Evolutionary conservation across 1,140 invertebrate genomes (phyloP).

Genomic region (Mesaphorura yosii): DNA sequence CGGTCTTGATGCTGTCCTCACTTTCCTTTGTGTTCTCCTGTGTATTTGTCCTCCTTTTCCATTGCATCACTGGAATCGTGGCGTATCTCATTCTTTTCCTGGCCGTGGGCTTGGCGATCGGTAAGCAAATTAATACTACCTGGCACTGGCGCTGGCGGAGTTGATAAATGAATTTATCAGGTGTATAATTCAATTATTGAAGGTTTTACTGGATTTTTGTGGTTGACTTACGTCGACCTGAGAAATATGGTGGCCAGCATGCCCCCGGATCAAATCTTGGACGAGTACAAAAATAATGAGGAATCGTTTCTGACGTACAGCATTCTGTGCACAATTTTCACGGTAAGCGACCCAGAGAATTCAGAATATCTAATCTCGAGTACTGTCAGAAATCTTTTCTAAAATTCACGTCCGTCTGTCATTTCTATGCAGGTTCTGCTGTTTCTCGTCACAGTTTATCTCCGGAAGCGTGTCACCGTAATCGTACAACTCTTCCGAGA

Average conservation of each 20-base stretch:
- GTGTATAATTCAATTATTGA: slow-evolving; percentile 19
- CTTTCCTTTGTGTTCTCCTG: too few species aligned
- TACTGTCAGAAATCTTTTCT: too few species aligned
- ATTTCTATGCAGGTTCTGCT: slow-evolving; percentile 65
- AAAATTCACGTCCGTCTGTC: too few species aligned
- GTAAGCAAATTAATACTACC: too few species aligned
- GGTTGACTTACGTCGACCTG: slow-evolving; percentile 77
- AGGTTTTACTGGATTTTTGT: slow-evolving; percentile 64
- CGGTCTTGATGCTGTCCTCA: slow-evolving; percentile 50
- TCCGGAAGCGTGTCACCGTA: slow-evolving; percentile 66
- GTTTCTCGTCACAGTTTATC: slow-evolving; percentile 60
- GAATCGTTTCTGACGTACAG: slow-evolving; percentile 69
- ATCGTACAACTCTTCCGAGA: slow-evolving; percentile 73
- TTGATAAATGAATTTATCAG: too few species aligned
- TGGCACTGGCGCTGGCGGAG: too few species aligned
- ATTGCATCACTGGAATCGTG: slow-evolving; percentile 66
- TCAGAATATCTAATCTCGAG: too few species aligned
- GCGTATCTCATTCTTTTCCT: slow-evolving; percentile 76
- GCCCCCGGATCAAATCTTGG: slow-evolving; percentile 45
- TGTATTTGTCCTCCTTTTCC: slow-evolving; percentile 67
- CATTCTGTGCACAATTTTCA: slow-evolving; percentile 75
- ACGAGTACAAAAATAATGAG: slow-evolving; percentile 74
- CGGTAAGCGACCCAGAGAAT: slow-evolving; percentile 59
- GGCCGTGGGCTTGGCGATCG: slow-evolving; percentile 60
- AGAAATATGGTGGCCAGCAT: slow-evolving; percentile 54